These are phyloP conservation scores for Seriola quinqueradiata DNA, from an alignment of 2,113 vertebrate genomes.

Conservation along the genomic window DNA sequence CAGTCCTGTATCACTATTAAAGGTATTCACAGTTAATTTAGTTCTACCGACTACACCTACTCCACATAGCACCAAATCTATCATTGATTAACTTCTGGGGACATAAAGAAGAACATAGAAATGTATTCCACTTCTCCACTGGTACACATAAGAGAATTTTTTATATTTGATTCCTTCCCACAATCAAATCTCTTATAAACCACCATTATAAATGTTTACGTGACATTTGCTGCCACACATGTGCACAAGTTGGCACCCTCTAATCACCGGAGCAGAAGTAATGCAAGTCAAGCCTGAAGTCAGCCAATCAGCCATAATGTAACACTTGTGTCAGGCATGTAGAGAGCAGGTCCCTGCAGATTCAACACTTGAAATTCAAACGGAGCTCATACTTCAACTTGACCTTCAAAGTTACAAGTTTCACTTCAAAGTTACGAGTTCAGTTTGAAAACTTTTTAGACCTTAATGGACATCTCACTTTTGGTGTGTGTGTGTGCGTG, in stretches of 20 bases:
- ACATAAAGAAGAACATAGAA: background rate
- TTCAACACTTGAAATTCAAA: background rate
- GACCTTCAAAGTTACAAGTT: too few relatives aligned
- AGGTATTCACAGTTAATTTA: background rate
- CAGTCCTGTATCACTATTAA: background rate
- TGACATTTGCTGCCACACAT: background rate
- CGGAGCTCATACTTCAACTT: background rate
- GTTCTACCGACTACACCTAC: background rate
- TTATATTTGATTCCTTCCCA: background rate
- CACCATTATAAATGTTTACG: background rate
- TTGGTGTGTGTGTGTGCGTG: background rate
- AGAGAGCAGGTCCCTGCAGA: conserved; percentile 18
- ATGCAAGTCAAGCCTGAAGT: conserved; percentile 6
- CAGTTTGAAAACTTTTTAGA: conserved; percentile 32
- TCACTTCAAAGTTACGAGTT: conserved; percentile 11
- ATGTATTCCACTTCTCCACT: background rate
- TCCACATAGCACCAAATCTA: background rate
- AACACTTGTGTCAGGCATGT: background rate
- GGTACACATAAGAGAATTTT: background rate
- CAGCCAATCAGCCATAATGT: conserved; percentile 31
- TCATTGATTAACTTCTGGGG: background rate
- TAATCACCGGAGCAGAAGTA: conserved; percentile 17
- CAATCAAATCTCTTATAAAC: background rate
- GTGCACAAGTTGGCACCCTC: background rate
- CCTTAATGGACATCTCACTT: conserved; percentile 1